Base-by-base conservation (phyloP, 30 jellyfish, hydroid and myxozoan genomes). In the Clytia hemisphaerica region DNA sequence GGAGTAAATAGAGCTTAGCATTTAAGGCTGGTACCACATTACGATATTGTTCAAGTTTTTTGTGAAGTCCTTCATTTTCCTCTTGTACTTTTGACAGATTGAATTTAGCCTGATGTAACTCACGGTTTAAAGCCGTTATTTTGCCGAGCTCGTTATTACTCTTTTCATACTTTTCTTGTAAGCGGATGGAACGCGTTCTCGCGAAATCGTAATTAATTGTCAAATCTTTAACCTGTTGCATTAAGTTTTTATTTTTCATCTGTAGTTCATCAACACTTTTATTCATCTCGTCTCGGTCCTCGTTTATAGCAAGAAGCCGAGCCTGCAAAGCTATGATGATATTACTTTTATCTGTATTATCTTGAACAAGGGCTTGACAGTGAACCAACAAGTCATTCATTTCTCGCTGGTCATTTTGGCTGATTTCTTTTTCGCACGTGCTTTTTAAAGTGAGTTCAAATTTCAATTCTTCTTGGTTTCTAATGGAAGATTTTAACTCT, bases 1-100 rank as follows among this genome's bases (percentile, higher is more conserved):
- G 77, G 34, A 88, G 77, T 33, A 83, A 30, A 68, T 88, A 87
- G 73, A 49, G 71, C 34, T 79, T 75, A 4, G 76, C 84, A 54
- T 76, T 88, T 45, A 88, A 63, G 15, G 94, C 97, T 46, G 77
- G 88, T 37, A 92, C 80, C 9, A 88, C 94, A 19, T 80, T 88
- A 3, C 82, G 82, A 44, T 79, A 88, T 24, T 88, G 94, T 44
- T 88, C 67, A 15, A 79, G 44, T 58, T 80, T 80, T 3, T 73
- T 80, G 15, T 55, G 55, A 4, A 93, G 88, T 22, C 61, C 94
- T 26, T 88, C 97, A 24, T 78, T 54, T 42, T 79, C 83, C 15
- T 80, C 94, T 29, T 27, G 63, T 72, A 81, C 72, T 49, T 88
- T 84, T 37, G 92, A 58, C 32, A 88, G 72, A 35, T 75, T 59